Base-by-base conservation (phyloP, 2,888 invertebrate species). In the Loripinus fragilis region DNA sequence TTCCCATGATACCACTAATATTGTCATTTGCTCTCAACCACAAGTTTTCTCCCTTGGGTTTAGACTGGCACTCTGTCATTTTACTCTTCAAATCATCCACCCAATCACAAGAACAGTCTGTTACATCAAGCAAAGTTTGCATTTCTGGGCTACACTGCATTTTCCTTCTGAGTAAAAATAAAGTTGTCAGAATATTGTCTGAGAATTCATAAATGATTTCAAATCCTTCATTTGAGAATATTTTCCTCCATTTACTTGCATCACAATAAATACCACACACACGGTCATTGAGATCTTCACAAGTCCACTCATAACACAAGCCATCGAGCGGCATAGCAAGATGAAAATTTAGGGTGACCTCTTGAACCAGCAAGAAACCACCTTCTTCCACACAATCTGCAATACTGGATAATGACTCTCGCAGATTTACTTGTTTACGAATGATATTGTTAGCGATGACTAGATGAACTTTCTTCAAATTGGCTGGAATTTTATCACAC, bases 1-100 rank as follows among this genome's bases (percentile, higher is more conserved):
- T 95, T 65, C 99, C 99, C 75, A 98, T 95, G 83, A 97, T 95
- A 20, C 99, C 99, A 92, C 95, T 95, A 35, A 95, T 93, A 78
- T 96, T 95, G 88, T 96, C 95, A 90, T 96, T 95, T 76, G 96
- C 95, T 73, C 96, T 95, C 48, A 97, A 87, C 95, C 95, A 95
- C 50, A 95, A 88, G 66, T 93, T 94, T 74, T 93, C 90, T 75
- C 91, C 95, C 41, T 90, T 91, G 28, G 92, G 90, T 87, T 96
- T 95, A 2, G 87, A 80, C 33, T 93, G 92, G 95, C 69, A 95
- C 95, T 95, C 95, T 81, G 95, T 95, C 92, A 99, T 91, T 0
- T 96, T 96, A 0, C 95, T 95, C 93, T 98, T 98, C 48, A 98
- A 94, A 15, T 95, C 94, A 67, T 97, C 97, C 67, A 98, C 95